Evolutionary conservation across 2,888 invertebrate species (phyloP).

Genomic region (Cylindroiulus punctatus): DNA sequence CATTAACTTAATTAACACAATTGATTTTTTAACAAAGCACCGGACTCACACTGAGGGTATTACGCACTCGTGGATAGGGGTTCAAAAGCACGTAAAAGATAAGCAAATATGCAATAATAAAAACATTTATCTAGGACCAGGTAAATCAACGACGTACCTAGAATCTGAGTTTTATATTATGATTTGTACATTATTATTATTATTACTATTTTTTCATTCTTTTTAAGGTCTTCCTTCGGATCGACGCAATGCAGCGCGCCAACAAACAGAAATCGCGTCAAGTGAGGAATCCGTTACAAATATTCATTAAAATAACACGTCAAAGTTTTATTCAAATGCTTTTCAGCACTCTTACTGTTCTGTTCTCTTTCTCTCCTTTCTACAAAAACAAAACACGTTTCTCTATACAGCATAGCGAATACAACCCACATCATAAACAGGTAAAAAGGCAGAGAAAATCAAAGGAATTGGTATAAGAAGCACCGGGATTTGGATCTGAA

Average conservation of each 20-base stretch:
- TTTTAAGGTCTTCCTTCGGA: background rate
- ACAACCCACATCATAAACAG: conserved; percentile 1
- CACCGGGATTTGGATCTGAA: conserved; percentile 28
- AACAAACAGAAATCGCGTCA: conserved; percentile 4
- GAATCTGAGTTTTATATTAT: conserved; percentile 38
- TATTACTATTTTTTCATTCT: background rate
- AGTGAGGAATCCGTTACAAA: conserved; percentile 34
- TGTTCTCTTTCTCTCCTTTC: conserved; percentile 28
- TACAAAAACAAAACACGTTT: conserved; percentile 38
- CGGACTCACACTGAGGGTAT: conserved; percentile 42
- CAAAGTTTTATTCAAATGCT: conserved; percentile 34
- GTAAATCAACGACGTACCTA: conserved; percentile 34
- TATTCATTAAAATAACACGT: conserved; percentile 42
- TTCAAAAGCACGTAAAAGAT: conserved; percentile 31
- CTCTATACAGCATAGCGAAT: conserved; percentile 29
- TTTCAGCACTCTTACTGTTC: conserved; percentile 5
- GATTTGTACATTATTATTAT: conserved; percentile 39
- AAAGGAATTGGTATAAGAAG: background rate
- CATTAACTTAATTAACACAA: conserved; percentile 42
- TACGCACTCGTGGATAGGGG: conserved; percentile 38
- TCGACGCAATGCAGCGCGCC: background rate
- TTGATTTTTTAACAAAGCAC: conserved; percentile 35
- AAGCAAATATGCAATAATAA: conserved; percentile 42
- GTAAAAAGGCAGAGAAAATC: conserved; percentile 11
- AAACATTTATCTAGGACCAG: conserved; percentile 34